phyloP scores from a whole-genome alignment of 2,888 invertebrate species.

The Petrophora chlorosata region DNA sequence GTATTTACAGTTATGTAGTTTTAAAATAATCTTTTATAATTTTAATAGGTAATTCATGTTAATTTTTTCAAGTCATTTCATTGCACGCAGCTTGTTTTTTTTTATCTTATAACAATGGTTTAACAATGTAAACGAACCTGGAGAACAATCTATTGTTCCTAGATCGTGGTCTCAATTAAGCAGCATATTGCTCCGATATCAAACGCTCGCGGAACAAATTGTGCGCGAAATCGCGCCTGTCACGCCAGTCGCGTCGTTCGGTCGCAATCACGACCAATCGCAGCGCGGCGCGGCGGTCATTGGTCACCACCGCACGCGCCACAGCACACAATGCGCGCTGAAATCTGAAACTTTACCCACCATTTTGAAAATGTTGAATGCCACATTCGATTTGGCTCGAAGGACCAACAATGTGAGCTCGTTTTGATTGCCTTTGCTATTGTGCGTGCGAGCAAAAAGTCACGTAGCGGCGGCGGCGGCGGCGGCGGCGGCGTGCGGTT shows the following conservation, averaged over 20 bases:
- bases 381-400: conserved; percentile 50
- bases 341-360: conserved; percentile 58
- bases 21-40: too few relatives aligned
- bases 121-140: conserved; percentile 31
- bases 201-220: conserved; percentile 66
- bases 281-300: conserved; percentile 34
- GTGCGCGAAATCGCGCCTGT: conserved; percentile 55
- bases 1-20: neutral
- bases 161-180: conserved; percentile 51
- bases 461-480: conserved; percentile 9
- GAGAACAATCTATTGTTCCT: conserved; percentile 26
- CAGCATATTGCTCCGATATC: conserved; percentile 51
- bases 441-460: conserved; percentile 12
- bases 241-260: conserved; percentile 37
- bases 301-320: conserved; percentile 54
- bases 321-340: conserved; percentile 62
- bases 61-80: too few relatives aligned
- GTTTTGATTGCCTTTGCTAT: conserved; percentile 22
- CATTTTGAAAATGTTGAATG: conserved; percentile 44
- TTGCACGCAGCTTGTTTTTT: too few relatives aligned
- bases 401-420: conserved; percentile 37
- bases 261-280: conserved; percentile 42
- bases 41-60: too few relatives aligned
- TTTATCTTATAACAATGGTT: conserved; percentile 33
- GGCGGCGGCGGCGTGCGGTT: neutral